Evolutionary conservation across 2,797 vertebrate genomes (phyloP), one percentile per base, ranked within the genome.

Genomic region (Delichon dasypus): DNA sequence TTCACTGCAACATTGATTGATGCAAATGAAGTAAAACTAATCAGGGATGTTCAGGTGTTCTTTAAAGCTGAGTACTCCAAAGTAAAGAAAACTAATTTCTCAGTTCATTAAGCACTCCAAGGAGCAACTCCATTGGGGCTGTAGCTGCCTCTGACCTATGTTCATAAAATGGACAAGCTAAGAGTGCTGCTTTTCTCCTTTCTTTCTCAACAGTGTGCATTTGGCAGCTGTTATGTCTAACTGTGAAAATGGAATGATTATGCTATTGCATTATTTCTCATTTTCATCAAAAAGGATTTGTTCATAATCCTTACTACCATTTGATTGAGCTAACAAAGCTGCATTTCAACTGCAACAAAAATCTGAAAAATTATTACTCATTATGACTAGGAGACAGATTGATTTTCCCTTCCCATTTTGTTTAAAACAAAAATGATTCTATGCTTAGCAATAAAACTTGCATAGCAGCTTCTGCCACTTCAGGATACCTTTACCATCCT

Each of bases 201-300:
- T 34, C 11, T 66, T 88, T 88, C 62, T 57, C 57, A 86, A 15
- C 74, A 61, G 23, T 29, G 16, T 57, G 34, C 36, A 61, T 68
- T 86, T 90, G 70, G 60, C 70, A 82, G 66, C 40, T 66, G 25
- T 50, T 86, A 51, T 36, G 45, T 25, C 47, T 70, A 58, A 73
- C 36, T 47, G 36, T 18, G 78, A 62, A 90, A 88, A 78, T 21
- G 54, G 80, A 86, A 73, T 58, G 6, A 72, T 83, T 85, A 48
- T 26, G 22, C 23, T 86, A 13, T 62, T 92, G 78, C 27, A 11
- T 66, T 70, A 38, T 73, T 91, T 81, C 64, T 93, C 57, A 60
- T 93, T 91, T 96, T 91, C 70, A 92, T 90, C 36, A 71, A 84
- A 89, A 92, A 70, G 62, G 73, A 93, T 94, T 93, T 84, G 67